These are phyloP conservation scores for Hyperoplus lanceolatus DNA, from an alignment of 2,797 vertebrate species.

Conservation along the genomic window DNA sequence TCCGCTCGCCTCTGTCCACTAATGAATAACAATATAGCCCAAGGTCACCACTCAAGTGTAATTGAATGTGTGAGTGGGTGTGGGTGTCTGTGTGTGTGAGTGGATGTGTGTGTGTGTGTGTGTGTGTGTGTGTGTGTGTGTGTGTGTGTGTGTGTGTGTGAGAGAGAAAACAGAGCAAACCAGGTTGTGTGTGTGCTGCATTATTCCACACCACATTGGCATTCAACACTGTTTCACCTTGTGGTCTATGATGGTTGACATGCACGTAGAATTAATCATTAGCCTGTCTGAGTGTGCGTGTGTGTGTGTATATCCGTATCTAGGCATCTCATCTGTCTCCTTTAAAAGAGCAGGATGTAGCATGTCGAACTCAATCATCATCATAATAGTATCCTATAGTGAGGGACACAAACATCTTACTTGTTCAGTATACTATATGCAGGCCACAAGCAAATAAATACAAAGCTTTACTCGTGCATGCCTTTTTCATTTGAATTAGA, in stretches of 20 bases:
- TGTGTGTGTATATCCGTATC: constrained; percentile 6
- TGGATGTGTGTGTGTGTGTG: background rate
- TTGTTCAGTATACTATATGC: background rate
- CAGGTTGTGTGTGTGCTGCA: constrained; percentile 12
- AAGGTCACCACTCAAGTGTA: constrained; percentile 75
- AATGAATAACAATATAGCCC: constrained; percentile 81
- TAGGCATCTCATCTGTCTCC: background rate
- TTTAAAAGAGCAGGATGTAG: constrained; percentile 5
- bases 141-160: too few species aligned
- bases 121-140: too few species aligned
- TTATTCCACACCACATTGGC: constrained; percentile 51
- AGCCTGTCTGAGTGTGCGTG: constrained; percentile 3
- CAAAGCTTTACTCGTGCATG: background rate
- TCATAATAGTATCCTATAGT: background rate
- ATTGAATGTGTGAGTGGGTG: background rate
- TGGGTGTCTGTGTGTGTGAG: background rate
- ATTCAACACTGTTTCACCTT: constrained; percentile 53
- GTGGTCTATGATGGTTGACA: constrained; percentile 22
- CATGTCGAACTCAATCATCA: constrained; percentile 20
- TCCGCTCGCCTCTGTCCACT: constrained; percentile 57
- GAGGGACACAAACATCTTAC: background rate
- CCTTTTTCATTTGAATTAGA: background rate
- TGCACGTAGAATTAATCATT: constrained; percentile 34
- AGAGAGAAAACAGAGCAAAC: constrained; percentile 16
- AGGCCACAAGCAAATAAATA: background rate